A percentile compares a stretch with the other conserved stretches of the same genome.
Evolutionary conservation across 53 echinoderm and acorn worm species (phyloP).

Genomic region (Stichopus horrens): DNA sequence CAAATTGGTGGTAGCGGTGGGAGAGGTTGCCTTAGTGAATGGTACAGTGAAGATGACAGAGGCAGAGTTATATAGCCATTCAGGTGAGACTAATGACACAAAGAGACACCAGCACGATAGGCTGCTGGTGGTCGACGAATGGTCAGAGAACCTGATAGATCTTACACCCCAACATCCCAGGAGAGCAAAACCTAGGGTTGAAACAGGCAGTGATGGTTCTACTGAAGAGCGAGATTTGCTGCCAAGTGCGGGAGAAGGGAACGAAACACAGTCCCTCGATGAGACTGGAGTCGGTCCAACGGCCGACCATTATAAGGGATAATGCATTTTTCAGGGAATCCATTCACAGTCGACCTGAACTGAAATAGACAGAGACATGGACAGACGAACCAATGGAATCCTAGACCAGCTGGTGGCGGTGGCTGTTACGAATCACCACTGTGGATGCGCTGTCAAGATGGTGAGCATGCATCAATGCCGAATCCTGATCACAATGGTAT

Average conservation of each 20-base stretch:
- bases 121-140: background rate
- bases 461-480: background rate
- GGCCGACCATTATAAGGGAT: background rate
- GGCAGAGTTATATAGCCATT: background rate
- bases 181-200: background rate
- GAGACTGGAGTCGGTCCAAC: background rate
- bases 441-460: background rate
- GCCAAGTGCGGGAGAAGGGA: background rate
- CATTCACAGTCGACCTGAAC: background rate
- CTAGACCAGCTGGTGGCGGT: background rate
- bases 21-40: background rate
- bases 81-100: background rate
- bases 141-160: background rate
- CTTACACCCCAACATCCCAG: background rate
- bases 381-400: background rate
- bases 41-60: background rate
- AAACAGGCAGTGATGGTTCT: background rate
- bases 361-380: background rate
- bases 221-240: background rate
- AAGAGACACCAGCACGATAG: background rate
- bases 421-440: background rate
- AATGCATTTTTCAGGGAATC: background rate
- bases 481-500: background rate
- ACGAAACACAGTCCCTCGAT: background rate
- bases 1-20: conserved; percentile 36